Base-by-base conservation (phyloP, 2,113 vertebrate genomes). In the Tenebrosternarchus preto region DNA sequence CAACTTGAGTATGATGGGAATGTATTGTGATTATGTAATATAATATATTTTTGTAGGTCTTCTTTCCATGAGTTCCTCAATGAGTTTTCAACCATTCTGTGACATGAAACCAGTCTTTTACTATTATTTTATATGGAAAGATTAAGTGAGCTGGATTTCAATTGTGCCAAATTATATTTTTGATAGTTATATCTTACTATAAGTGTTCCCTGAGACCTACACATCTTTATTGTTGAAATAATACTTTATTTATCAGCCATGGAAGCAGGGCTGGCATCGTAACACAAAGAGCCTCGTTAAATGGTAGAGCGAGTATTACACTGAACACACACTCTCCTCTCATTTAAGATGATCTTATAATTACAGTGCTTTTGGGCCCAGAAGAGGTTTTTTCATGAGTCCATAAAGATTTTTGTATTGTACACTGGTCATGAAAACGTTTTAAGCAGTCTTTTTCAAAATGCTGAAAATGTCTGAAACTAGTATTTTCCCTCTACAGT, bases 131-230 rank as follows among this genome's bases (percentile, higher is more conserved):
- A 22, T 36, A 39, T 3, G 3, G 27, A 33, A 20, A 31, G 3
- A 61, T 61, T 22, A 5, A 5, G 12, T 63, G 60, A 63, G 60
- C 12, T 24, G 60, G 25, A 63, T 63, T 25, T 27, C 24, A 57
- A n/a, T 29, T 33, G 27, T 29, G 20, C 29, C 50, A 56, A 69
- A 50, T 7, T 3, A 19, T 43, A 43, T 61, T 75, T 59, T n/a
- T 69, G 29, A 73, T 39, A 67, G 27, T 12, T 50, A 60, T 60
- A 5, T 20, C 60, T 63, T 24, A 24, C 22, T 11, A n/a, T 56
- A 75, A 76, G 24, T 76, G 67, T 50, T 83, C 78, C 78, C 82
- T 83, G 78, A 80, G 78, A 76, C 77, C 73, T 71, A 66, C 57
- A 73, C 27, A 68, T 76, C 39, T 46, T 66, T 76, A 20, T 36